Evolutionary conservation across 2,888 invertebrate species (phyloP), one percentile per base, ranked within the genome.

Genomic region (Drosophila meridionalis): DNA sequence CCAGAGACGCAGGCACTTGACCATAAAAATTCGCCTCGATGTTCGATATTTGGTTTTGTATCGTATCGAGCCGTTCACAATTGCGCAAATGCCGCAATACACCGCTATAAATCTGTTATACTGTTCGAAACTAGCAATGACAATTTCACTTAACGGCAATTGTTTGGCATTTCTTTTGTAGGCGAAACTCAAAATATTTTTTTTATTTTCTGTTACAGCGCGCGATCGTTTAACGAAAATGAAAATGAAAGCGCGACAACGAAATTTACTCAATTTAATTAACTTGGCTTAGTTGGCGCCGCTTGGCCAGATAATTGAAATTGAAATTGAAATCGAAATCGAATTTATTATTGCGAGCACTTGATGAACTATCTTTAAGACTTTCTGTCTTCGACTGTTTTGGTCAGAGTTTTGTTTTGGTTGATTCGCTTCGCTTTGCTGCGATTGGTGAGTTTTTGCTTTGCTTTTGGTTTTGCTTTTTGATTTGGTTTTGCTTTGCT

Each of bases 221-320:
- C 57, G 34, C 63, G 58, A 63, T 63, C 64, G 20, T 64, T 73
- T 42, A 11, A 36, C 58, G 40, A 56, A 68, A 56, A 45, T 53
- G 47, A 59, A 73, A 73, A 73, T 63, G 80, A 79, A 82, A 77
- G 77, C 78, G 69, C 80, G 68, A 43, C 57, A 61, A 64, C 56
- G 36, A 62, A 56, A 69, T 61, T 64, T 71, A 66, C 67, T 65
- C 60, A 76, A 71, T 80, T 71, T 70, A 76, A 80, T 80, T 71
- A 77, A 58, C 55, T 61, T 57, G 47, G 58, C 53, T 55, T 57
- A 65, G 28, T 55, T 53, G 62, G 20, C 36, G 57, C 38, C 42
- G 69, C 47, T 82, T 78, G 60, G 40, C 43, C 50, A 61, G 47
- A 61, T 55, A 53, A 61, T 61, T 60, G 53, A 57, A 67, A 73